phyloP scores from a whole-genome alignment of 2,113 vertebrate genomes.

The Sebastes schlegelii region DNA sequence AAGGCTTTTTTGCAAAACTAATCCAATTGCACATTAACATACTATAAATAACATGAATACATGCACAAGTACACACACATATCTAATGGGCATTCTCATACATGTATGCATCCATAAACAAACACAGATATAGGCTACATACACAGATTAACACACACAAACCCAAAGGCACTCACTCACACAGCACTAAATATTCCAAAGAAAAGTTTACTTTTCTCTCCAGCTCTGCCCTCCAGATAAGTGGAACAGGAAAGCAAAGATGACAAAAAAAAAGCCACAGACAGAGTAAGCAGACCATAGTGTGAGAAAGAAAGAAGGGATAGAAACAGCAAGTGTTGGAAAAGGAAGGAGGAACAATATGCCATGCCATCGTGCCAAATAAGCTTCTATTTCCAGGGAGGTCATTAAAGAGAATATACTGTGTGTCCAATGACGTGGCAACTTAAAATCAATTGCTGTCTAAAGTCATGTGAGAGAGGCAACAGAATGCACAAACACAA shows the following conservation, averaged over 20 bases:
- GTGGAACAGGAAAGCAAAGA: slow-evolving; percentile 28
- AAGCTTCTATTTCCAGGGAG: neutral
- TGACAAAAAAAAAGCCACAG: neutral
- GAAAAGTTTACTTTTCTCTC: slow-evolving; percentile 35
- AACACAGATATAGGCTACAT: neutral
- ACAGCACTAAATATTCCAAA: slow-evolving; percentile 15
- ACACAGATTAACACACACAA: neutral
- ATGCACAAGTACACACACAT: neutral
- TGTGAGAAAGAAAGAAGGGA: slow-evolving; percentile 29
- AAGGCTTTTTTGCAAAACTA: slow-evolving; percentile 19
- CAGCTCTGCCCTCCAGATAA: slow-evolving; percentile 12
- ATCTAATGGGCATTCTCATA: neutral
- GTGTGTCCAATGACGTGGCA: no score
- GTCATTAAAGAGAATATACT: neutral
- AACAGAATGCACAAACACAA: no score
- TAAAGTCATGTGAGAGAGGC: no score
- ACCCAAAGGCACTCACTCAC: neutral
- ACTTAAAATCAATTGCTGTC: no score
- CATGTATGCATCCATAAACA: neutral
- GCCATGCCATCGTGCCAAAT: neutral
- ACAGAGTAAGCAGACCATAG: slow-evolving; percentile 1
- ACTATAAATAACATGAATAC: slow-evolving; percentile 36
- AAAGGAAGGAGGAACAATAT: neutral
- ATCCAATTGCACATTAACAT: slow-evolving; percentile 36
- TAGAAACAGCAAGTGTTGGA: slow-evolving; percentile 27